A percentile compares a stretch with the other conserved stretches of the same genome.
These are phyloP conservation scores for Eupelmus urozonus DNA, from an alignment of 2,888 invertebrate genomes.

Conservation along the genomic window DNA sequence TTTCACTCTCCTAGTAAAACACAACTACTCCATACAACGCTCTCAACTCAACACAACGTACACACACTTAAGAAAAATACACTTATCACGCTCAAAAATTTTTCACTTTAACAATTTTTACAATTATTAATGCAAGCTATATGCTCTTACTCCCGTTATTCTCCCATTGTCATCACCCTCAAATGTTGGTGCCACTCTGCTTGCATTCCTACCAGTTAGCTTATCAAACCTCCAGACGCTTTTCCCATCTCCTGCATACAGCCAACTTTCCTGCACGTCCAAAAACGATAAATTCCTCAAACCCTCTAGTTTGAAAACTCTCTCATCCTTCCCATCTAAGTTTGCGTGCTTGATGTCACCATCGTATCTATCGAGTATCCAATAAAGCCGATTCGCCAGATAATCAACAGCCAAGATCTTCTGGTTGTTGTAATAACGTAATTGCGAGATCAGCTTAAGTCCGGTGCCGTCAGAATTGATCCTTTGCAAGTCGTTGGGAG, in stretches of 20 bases:
- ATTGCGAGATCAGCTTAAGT: too few species aligned
- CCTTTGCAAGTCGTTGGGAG: too few species aligned
- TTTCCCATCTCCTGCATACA: background rate
- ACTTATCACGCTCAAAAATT: too few species aligned
- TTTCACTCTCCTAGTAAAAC: too few species aligned
- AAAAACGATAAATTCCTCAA: background rate
- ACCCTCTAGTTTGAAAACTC: background rate
- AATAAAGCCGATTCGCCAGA: background rate
- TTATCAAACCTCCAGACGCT: slow-evolving; percentile 6
- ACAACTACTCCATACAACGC: too few species aligned
- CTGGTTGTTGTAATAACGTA: background rate
- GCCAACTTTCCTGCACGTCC: background rate
- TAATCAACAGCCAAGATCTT: background rate
- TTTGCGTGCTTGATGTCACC: background rate
- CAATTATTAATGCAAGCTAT: too few species aligned
- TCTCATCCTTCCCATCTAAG: too few species aligned
- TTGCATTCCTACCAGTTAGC: background rate
- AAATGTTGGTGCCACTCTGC: background rate
- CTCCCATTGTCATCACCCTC: background rate
- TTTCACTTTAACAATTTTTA: too few species aligned
- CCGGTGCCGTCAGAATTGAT: too few species aligned
- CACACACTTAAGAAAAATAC: too few species aligned
- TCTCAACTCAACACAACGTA: too few species aligned
- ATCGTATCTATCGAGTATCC: background rate
- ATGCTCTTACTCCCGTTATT: background rate